phyloP scores from a whole-genome alignment of 2,888 invertebrate genomes.

The Invenusta paracnida region DNA sequence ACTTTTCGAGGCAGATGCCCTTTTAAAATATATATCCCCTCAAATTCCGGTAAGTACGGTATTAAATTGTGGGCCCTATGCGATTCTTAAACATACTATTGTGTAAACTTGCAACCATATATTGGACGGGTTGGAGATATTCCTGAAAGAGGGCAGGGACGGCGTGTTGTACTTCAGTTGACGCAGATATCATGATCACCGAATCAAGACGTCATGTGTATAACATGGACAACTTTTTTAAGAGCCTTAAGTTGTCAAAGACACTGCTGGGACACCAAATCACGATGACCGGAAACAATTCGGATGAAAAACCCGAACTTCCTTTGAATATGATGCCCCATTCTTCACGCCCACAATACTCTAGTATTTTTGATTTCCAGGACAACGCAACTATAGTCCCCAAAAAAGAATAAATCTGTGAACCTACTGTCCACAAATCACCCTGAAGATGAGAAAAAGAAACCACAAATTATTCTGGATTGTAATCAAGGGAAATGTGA shows the following conservation, averaged over 20 bases:
- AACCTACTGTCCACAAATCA: neutral
- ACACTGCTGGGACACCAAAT: neutral
- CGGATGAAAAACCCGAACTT: too few species aligned
- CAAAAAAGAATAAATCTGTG: conserved; percentile 11
- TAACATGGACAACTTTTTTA: neutral
- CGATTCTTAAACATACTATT: conserved; percentile 1
- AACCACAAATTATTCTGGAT: neutral
- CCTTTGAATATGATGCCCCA: neutral
- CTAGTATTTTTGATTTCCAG: conserved; percentile 6
- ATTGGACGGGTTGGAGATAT: neutral
- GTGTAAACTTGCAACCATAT: conserved; percentile 17
- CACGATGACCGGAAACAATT: neutral
- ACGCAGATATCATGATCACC: neutral
- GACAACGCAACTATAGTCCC: conserved; percentile 7
- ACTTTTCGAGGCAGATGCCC: neutral
- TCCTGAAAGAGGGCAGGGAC: conserved; percentile 11
- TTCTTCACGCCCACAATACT: neutral
- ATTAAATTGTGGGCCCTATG: neutral
- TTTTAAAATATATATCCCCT: neutral
- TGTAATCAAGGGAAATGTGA: neutral
- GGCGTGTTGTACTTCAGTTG: conserved; percentile 6
- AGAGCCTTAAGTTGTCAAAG: neutral
- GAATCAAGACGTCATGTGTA: conserved; percentile 1
- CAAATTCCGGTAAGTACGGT: neutral
- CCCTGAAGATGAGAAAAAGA: neutral